Percentiles rank a stretch among this genome's conserved stretches.
Conservation (phyloP, 1,140 invertebrate species). For the Drosophila nikananu region DNA sequence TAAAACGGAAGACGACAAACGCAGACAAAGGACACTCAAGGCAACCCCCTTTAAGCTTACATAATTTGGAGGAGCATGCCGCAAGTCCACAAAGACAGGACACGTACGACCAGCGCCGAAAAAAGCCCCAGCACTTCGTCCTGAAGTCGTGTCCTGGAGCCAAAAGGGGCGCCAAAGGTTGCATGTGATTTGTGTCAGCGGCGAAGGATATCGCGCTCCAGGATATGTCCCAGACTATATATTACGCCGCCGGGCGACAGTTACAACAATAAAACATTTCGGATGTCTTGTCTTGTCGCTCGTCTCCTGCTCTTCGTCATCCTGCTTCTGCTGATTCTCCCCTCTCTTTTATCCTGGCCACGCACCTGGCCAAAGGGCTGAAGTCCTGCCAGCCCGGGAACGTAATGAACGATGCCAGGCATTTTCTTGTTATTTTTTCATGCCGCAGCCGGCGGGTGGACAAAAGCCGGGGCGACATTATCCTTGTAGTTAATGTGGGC, state of each 20-base stretch:
- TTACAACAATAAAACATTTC: conserved; percentile 84
- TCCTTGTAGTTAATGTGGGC: conserved; percentile 77
- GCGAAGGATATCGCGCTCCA: conserved; percentile 38
- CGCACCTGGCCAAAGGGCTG: conserved; percentile 56
- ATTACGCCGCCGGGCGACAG: conserved; percentile 76
- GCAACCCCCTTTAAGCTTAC: conserved; percentile 75
- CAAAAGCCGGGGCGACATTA: conserved; percentile 53
- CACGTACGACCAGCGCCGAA: conserved; percentile 68
- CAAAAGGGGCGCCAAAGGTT: conserved; percentile 55
- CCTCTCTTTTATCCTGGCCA: not conserved
- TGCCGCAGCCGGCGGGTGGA: conserved; percentile 38
- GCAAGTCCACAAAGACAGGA: conserved; percentile 44
- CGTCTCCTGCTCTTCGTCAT: conserved; percentile 35
- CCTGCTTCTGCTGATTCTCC: not conserved
- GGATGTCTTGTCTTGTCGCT: conserved; percentile 70
- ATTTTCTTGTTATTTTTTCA: conserved; percentile 81
- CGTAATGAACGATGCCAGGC: conserved; percentile 78
- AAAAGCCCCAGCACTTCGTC: conserved; percentile 36
- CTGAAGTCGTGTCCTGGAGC: conserved; percentile 8
- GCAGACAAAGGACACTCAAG: conserved; percentile 42
- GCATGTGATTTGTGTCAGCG: conserved; percentile 79
- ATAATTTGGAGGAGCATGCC: conserved; percentile 66
- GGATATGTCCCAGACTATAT: conserved; percentile 75
- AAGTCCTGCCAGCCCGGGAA: not conserved
- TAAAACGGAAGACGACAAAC: conserved; percentile 81